Percentiles rank a stretch among this genome's conserved stretches.
Conservation (phyloP, 2,113 vertebrate species). For the Calidris pugnax region DNA sequence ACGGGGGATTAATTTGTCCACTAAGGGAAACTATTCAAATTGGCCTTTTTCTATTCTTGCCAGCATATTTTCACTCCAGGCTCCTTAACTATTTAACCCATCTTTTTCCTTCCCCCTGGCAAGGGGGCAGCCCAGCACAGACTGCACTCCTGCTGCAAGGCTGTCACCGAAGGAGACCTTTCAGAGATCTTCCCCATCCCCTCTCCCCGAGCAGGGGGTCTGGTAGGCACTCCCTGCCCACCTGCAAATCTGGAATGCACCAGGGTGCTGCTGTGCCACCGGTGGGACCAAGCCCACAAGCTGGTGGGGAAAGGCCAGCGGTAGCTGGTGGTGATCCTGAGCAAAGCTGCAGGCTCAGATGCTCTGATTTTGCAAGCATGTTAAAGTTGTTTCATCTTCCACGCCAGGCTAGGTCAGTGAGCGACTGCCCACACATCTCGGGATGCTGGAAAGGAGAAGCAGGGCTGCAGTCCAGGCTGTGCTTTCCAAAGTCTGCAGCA, state of each 20-base stretch:
- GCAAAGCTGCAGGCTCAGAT: not conserved
- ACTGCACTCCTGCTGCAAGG: not conserved
- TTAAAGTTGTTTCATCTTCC: fast-evolving
- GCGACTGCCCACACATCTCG: not conserved
- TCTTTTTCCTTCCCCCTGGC: not conserved
- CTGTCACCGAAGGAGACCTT: not conserved
- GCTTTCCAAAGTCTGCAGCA: slow-evolving; percentile 42
- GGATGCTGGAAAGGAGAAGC: not conserved
- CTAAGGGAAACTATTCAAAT: not conserved
- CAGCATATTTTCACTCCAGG: not conserved
- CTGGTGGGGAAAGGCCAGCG: not conserved
- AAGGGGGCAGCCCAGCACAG: not conserved
- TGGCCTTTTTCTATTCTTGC: not conserved
- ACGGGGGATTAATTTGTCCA: not conserved
- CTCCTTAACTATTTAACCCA: not conserved
- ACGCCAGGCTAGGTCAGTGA: fast-evolving
- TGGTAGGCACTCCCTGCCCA: not conserved
- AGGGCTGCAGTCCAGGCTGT: not conserved
- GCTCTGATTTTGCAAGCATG: not conserved
- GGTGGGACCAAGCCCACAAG: not conserved
- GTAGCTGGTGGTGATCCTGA: not conserved
- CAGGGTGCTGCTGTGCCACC: too few species aligned
- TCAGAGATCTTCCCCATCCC: not conserved
- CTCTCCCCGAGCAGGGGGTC: not conserved
- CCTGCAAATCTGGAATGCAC: not conserved